Evolutionary conservation across 2,113 vertebrate genomes (phyloP), one percentile per base, ranked within the genome.

Genomic region (Tor tambroides): DNA sequence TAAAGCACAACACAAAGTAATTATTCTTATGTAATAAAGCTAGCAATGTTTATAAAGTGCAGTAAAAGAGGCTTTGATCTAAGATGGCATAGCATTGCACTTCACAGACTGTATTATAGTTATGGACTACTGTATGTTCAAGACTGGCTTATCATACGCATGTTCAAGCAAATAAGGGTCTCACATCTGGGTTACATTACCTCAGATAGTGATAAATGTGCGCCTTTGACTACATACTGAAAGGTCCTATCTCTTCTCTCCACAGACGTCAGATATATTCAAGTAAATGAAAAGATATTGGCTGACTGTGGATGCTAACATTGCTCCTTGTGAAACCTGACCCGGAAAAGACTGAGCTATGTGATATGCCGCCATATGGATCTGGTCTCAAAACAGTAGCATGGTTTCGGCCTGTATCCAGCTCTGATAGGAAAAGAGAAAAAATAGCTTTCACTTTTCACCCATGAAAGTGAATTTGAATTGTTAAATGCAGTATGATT

Each of bases 311-410:
- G n/a, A 71, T 56, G 56, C 51, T 35, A 82, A 74, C 54, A 79
- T 32, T 28, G 21, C 15, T 59, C 59, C 71, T 85, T 76, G 67
- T 83, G 65, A 87, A 87, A 85, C 43, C 43, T 65, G 69, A 89
- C 63, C 82, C 69, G 28, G 15, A 56, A 74, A 84, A 54, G 32
- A 75, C 72, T 75, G 56, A 67, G 67, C 71, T 71, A 56, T 46
- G 23, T 81, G 80, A 89, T 89, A 86, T 51, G 51, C 14, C 28
- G 5, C 56, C 89, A 89, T 88, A 84, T 89, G 89, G 89, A 77
- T 89, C 82, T 86, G 84, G 88, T 88, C 84, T 86, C 67, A 41
- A 79, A 86, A 91, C 84, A 76, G 87, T 89, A 90, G 90, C 74
- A 21, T 35, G 12, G 84, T 87, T n/a, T 21, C 23, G 32, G 59